Evolutionary conservation across 2,113 vertebrate genomes (phyloP), one percentile per base, ranked within the genome.

Genomic region (Macrotus californicus): DNA sequence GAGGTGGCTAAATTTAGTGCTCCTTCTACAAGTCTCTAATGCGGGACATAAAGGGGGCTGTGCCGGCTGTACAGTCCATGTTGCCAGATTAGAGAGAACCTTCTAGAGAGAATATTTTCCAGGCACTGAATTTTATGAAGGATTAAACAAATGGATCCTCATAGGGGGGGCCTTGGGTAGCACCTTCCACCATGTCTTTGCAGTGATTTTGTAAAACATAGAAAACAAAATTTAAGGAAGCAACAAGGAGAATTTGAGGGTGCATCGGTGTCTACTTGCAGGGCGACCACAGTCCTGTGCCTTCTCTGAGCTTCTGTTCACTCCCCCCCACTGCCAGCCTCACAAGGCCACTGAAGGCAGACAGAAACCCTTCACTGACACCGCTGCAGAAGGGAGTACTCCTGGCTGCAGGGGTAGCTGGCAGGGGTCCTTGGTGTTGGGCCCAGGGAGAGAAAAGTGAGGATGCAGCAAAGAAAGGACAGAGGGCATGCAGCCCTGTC

Each of bases 61-160:
- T 41, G 52, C 3, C 19, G 34, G 34, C 4, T 19, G 19, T 36
- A 18, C 1, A 29, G 26, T 46, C 84, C 76, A 41, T 2, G 1
- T 34, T n/a, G 34, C 34, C 89, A 39, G 59, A n/a, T 91, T 16
- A 79, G 73, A 96, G 88, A 50, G 85, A 77, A 67, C 13, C 10
- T 46, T 80, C n/a, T 26, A 21, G 6, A 59, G 41, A 48, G 6
- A 87, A 0, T 77, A 26, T 34, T 93, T 91, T 41, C 76, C 48
- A 94, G 67, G 52, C 7, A 18, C 46, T 43, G 86, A 77, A 82
- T 69, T 95, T 85, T 77, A n/a, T 48, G 67, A 67, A 50, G 31
- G 11, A n/a, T 81, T 54, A 31, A 64, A 64, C 31, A 64, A 64
- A 12, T 73, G 56, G 54, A 24, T 54, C 48, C 31, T 92, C 43